Conservation (phyloP, 35 echinoderm and acorn worm genomes). For the Nesometra sesokonis region DNA sequence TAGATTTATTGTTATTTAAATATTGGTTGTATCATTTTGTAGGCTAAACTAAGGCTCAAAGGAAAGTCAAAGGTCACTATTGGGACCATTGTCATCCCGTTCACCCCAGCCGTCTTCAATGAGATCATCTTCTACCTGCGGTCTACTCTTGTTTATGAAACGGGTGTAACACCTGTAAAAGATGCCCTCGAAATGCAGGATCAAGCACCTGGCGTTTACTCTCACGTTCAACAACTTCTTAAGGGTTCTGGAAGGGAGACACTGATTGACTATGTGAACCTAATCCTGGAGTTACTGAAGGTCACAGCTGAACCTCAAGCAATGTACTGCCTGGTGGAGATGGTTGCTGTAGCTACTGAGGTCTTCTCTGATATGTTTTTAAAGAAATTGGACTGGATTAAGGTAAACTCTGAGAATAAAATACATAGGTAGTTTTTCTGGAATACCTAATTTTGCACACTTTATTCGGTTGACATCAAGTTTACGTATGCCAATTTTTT, state of each 20-base stretch:
- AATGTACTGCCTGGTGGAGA: slow-evolving; percentile 81
- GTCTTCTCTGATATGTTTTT: slow-evolving; percentile 30
- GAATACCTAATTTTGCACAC: too few species aligned
- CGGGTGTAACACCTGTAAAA: slow-evolving; percentile 12
- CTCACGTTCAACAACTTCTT: slow-evolving; percentile 45
- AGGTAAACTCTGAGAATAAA: slow-evolving; percentile 33
- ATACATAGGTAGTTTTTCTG: too few species aligned
- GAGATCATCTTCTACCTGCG: slow-evolving; percentile 82
- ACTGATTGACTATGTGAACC: slow-evolving; percentile 46
- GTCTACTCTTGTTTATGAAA: slow-evolving; percentile 49
- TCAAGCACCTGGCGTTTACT: slow-evolving; percentile 41
- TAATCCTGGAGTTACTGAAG: slow-evolving; percentile 51
- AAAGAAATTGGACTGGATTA: slow-evolving; percentile 67
- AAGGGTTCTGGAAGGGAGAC: neutral
- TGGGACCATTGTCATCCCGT: slow-evolving; percentile 48
- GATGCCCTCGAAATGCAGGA: slow-evolving; percentile 26
- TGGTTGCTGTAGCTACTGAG: slow-evolving; percentile 52
- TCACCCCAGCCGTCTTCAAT: slow-evolving; percentile 54
- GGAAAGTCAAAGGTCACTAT: slow-evolving; percentile 29
- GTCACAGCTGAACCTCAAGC: slow-evolving; percentile 30
- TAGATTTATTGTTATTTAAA: neutral
- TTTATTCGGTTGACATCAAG: too few species aligned
- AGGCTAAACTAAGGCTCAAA: slow-evolving; percentile 54
- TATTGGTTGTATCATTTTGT: neutral
- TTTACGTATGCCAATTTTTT: too few species aligned